Evolutionary conservation across 2,797 vertebrate genomes (phyloP), one percentile per base, ranked within the genome.

Genomic region (Microctenopoma steveboyesi): DNA sequence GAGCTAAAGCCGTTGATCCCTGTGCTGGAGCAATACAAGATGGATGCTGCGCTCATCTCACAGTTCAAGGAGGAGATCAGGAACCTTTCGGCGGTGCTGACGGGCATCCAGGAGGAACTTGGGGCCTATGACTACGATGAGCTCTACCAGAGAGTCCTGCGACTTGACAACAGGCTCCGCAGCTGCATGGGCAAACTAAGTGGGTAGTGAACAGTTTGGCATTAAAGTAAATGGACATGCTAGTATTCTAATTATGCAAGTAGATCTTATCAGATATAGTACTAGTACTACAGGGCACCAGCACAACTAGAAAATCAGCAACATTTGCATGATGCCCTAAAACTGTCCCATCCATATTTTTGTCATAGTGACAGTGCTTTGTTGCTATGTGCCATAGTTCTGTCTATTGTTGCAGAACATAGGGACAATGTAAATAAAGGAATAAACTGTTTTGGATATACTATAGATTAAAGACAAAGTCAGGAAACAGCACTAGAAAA

Each of bases 121-220:
- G 98, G 97, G 7, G 96, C 95, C 59, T 98, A 97, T 14, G 97
- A 99, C 89, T 99, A 97, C 2, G 97, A 99, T 7, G 96, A 98
- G 68, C 95, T 99, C 15, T 97, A 98, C 71, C 96, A 96, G 80
- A 91, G 96, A 0, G 97, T 99, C n/a, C 92, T 99, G 59, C 95
- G 93, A 63, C 91, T 99, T 79, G 98, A 99, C 91, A 95, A 84
- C 80, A 93, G 97, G 59, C 96, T 99, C 28, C 95, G 96, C 55
- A 96, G 95, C 90, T 99, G 98, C 89, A 98, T 99, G 97, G 98
- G 96, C 82, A 99, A 99, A 88, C 95, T 99, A 27, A 98, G 98
- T 99, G 90, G 96, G 96, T 96, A 7, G 15, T 43, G 7, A 55
- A 70, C 15, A 7, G 27, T 28, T 56, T 10, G 10, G 14, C 50